Base-by-base conservation (phyloP, 2,113 vertebrate genomes). In the Forbesichthys agassizii region DNA sequence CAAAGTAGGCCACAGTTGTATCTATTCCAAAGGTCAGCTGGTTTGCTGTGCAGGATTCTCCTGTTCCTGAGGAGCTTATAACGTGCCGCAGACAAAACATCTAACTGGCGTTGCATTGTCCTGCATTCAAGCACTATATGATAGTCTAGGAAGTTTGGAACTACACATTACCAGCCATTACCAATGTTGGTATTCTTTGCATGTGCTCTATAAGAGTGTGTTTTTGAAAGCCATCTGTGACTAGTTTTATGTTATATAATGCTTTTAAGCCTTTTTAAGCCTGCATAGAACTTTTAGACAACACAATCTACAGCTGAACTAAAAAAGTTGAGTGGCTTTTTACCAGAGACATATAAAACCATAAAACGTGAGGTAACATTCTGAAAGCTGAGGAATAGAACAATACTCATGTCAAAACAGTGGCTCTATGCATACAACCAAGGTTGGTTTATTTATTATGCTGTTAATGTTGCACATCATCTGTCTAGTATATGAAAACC, bases 21-120 rank as follows among this genome's bases (percentile, higher is more conserved):
- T 80, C 84, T 66, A 69, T 81, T 72, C 75, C 51, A 78, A 86
- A 85, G 84, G 82, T 86, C 75, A 52, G 82, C 82, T 80, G 61
- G 82, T 16, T 66, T 68, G 74, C 79, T 69, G 82, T 69, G 11
- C 11, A 47, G 20, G 62, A 64, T 20, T 48, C 2, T 9, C 1
- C 11, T 57, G 79, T 77, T 83, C 79, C 74, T 79, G 80, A 85
- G 84, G 82, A 82, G 75, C 84, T 87, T 79, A 85, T 81, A 82
- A 82, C 86, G 82, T 88, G 77, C 82, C 79, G 78, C 16, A 11
- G 76, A 86, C 79, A 71, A 69, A 75, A 64, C 58, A 48, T 64
- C 70, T 42, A 48, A 27, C 48, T n/a, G 20, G 14, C 68, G 62
- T 69, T 36, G 54, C 66, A 75, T 75, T 67, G 70, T 80, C 33